Conservation (phyloP, 92 coral and sea anemone species). For the Muricea muricata region DNA sequence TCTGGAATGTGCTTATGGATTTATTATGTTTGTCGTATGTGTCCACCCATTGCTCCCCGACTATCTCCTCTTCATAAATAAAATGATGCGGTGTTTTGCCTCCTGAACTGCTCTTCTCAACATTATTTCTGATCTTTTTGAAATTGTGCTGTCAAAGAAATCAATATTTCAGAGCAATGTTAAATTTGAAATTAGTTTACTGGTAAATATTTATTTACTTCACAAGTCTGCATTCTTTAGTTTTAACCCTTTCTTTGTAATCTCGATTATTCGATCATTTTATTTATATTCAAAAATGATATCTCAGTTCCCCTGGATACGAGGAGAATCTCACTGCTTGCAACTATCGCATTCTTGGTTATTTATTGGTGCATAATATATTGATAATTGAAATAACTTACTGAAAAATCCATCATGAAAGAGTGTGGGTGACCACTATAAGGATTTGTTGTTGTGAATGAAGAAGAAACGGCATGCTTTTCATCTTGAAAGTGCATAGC, state of each 20-base stretch:
- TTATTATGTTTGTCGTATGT: slow-evolving; percentile 33
- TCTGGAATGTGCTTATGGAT: slow-evolving; percentile 26
- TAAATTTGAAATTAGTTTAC: no score
- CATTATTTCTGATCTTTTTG: slow-evolving; percentile 48
- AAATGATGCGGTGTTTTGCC: slow-evolving; percentile 45
- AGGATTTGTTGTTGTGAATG: slow-evolving; percentile 58
- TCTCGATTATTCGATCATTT: no score
- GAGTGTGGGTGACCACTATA: slow-evolving; percentile 45
- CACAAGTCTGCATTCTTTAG: no score
- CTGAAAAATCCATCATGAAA: slow-evolving; percentile 63
- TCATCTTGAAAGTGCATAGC: slow-evolving; percentile 54
- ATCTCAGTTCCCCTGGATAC: no score
- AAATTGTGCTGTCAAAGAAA: slow-evolving; percentile 34
- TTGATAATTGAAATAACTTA: slow-evolving; percentile 23
- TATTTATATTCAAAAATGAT: no score
- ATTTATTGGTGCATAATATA: no score
- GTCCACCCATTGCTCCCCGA: slow-evolving; percentile 45
- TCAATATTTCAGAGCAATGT: no score
- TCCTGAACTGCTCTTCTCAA: slow-evolving; percentile 33
- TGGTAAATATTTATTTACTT: no score
- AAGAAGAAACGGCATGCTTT: slow-evolving; percentile 5
- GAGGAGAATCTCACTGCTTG: no score
- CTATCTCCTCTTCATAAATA: slow-evolving; percentile 30
- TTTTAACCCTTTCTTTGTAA: no score
- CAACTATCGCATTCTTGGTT: no score